These are phyloP conservation scores for Channallabes apus DNA, from an alignment of 2,797 vertebrate genomes.

Conservation along the genomic window DNA sequence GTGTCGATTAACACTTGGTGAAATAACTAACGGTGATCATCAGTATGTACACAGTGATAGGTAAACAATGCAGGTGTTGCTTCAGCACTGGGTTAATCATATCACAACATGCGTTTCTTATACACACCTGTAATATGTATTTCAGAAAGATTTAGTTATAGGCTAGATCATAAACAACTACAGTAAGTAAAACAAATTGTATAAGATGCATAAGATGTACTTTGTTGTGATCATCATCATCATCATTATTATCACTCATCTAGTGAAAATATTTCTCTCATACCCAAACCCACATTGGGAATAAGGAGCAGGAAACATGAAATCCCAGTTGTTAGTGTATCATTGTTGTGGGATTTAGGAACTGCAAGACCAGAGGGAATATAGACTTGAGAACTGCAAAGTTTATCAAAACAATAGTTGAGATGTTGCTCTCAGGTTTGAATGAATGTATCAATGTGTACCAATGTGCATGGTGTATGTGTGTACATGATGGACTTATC, in stretches of 20 bases:
- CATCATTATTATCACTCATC: too few species aligned
- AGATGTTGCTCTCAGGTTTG: neutral
- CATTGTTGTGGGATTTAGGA: neutral
- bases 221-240: too few species aligned
- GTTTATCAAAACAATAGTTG: neutral
- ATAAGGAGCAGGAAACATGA: neutral
- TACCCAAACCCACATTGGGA: neutral
- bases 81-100: neutral
- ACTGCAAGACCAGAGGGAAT: neutral
- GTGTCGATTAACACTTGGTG: neutral
- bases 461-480: neutral
- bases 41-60: neutral
- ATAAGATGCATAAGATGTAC: neutral
- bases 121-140: neutral
- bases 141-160: neutral
- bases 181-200: neutral
- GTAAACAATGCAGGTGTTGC: neutral
- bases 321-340: neutral
- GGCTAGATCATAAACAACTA: neutral
- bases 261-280: neutral
- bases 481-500: neutral
- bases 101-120: neutral
- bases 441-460: neutral
- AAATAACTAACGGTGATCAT: neutral
- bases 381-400: neutral